A percentile compares a stretch with the other conserved stretches of the same genome.
These are phyloP conservation scores for Nerophis ophidion DNA, from an alignment of 2,113 vertebrate species.

Conservation along the genomic window DNA sequence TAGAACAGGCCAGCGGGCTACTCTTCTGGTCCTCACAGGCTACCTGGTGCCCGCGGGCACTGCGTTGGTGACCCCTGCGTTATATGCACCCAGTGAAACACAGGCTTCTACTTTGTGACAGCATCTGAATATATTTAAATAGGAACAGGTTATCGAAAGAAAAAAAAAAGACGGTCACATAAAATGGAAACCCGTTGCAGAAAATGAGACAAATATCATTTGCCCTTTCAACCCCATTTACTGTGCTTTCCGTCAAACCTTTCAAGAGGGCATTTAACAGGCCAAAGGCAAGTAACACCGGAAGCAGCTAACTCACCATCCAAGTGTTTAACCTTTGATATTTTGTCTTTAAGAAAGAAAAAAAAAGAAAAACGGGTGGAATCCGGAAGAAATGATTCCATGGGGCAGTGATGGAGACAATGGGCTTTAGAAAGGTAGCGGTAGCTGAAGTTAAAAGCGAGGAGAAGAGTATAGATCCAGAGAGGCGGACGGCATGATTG, in stretches of 20 bases:
- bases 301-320: constrained; percentile 32
- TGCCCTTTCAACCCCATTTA: constrained; percentile 25
- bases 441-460: constrained; percentile 34
- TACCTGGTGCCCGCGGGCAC: too few relatives aligned
- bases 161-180: background rate
- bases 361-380: constrained; percentile 27
- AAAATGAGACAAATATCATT: constrained; percentile 33
- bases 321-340: constrained; percentile 44
- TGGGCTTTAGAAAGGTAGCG: constrained; percentile 24
- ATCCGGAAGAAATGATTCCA: constrained; percentile 31
- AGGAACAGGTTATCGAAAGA: constrained; percentile 15
- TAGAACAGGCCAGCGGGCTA: too few relatives aligned
- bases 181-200: constrained; percentile 7
- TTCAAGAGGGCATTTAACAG: constrained; percentile 34
- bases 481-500: constrained; percentile 37
- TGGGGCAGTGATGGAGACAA: constrained; percentile 19
- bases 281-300: constrained; percentile 23
- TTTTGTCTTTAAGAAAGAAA: constrained; percentile 36
- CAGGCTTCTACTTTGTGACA: constrained; percentile 16
- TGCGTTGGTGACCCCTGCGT: too few relatives aligned
- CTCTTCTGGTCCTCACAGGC: too few relatives aligned
- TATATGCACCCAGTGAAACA: constrained; percentile 4
- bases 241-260: constrained; percentile 40
- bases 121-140: constrained; percentile 18
- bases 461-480: constrained; percentile 20